phyloP scores from a whole-genome alignment of 2,797 vertebrate species.

The Poecilia velifera region DNA sequence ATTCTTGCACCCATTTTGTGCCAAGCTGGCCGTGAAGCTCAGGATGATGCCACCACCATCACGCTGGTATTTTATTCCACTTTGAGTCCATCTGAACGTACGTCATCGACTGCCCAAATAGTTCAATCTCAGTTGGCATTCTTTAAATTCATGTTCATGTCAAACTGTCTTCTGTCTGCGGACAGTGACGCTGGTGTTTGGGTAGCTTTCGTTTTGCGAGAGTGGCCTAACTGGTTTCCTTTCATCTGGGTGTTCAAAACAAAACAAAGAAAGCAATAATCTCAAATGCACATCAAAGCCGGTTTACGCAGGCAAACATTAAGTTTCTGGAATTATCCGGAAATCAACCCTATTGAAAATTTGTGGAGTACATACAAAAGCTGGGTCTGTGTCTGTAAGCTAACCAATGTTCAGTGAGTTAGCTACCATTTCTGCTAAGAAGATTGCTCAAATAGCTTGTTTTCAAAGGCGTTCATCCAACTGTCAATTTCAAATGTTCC shows the following conservation, averaged over 20 bases:
- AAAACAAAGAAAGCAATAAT: neutral
- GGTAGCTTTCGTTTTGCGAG: neutral
- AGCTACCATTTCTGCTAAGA: neutral
- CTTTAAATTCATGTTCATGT: neutral
- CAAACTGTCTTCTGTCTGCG: neutral
- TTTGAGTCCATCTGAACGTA: neutral
- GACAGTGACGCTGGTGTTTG: neutral
- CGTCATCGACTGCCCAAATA: neutral
- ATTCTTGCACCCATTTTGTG: neutral
- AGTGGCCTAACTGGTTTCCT: neutral
- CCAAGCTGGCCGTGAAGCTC: neutral
- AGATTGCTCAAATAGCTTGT: neutral
- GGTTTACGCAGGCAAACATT: neutral
- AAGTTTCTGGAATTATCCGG: neutral
- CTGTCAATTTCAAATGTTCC: neutral
- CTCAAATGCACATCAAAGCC: neutral
- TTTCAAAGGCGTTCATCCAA: neutral
- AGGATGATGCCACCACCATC: neutral
- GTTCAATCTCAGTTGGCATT: neutral
- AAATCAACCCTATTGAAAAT: neutral
- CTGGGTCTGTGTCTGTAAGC: neutral
- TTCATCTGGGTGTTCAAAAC: neutral
- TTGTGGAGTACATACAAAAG: neutral
- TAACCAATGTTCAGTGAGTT: neutral
- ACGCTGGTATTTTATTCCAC: neutral